phyloP scores from a whole-genome alignment of 1,140 invertebrate species.

The Neodiprion fabricii region DNA sequence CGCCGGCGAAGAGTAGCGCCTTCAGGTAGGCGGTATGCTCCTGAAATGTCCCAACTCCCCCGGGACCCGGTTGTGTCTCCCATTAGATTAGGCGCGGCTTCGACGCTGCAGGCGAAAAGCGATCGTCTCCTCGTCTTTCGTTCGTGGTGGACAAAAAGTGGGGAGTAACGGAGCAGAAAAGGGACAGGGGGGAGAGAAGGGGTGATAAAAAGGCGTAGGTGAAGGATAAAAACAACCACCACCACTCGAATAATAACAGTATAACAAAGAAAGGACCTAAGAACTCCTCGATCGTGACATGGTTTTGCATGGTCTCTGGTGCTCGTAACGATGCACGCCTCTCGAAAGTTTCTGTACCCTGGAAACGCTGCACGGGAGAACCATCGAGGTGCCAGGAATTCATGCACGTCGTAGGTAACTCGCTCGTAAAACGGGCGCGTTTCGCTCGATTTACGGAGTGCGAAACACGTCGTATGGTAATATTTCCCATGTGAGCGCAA shows the following conservation, averaged over 20 bases:
- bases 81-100: conserved; percentile 53
- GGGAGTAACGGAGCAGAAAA: conserved; percentile 24
- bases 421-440: too few species aligned
- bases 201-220: conserved; percentile 19
- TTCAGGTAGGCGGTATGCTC: conserved; percentile 35
- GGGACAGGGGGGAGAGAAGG: conserved; percentile 21
- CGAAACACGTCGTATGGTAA: too few species aligned
- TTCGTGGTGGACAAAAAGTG: conserved; percentile 43
- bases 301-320: too few species aligned
- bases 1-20: conserved; percentile 28
- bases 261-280: conserved; percentile 16
- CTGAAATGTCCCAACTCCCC: conserved; percentile 45
- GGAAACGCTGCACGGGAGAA: too few species aligned
- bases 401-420: too few species aligned
- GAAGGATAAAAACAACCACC: conserved; percentile 16
- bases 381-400: too few species aligned
- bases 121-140: conserved; percentile 17
- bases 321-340: too few species aligned
- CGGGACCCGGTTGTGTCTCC: conserved; percentile 38
- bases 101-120: conserved; percentile 29
- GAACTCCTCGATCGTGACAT: too few species aligned
- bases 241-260: conserved; percentile 14
- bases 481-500: too few species aligned
- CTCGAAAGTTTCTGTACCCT: too few species aligned
- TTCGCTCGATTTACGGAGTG: too few species aligned